These are phyloP conservation scores for Heliconius melpomene DNA, from an alignment of 1,140 invertebrate genomes.

Conservation along the genomic window DNA sequence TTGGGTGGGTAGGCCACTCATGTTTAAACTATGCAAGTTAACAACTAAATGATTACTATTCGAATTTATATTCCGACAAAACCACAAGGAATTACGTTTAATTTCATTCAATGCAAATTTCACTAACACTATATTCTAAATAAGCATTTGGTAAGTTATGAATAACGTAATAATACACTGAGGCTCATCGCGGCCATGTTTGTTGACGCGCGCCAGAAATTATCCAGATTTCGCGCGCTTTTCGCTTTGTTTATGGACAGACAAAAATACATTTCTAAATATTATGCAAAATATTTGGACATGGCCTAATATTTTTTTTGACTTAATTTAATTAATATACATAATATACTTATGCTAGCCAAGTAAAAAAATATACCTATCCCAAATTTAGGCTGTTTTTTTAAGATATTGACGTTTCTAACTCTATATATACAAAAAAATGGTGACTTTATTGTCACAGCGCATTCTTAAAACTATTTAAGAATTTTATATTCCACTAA, in stretches of 20 bases:
- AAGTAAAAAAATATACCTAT: too few species aligned
- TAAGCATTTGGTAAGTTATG: conserved; percentile 38
- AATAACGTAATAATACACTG: conserved; percentile 54
- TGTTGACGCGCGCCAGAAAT: conserved; percentile 67
- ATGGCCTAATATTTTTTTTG: neutral
- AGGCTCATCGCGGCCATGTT: conserved; percentile 56
- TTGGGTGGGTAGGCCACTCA: neutral
- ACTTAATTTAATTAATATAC: neutral
- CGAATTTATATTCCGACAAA: neutral
- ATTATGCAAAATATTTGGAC: conserved; percentile 2
- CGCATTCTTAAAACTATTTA: neutral
- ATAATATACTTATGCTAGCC: neutral
- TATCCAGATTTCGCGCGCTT: conserved; percentile 71
- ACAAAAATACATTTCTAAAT: conserved; percentile 50
- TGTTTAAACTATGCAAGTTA: neutral
- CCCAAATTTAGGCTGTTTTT: neutral
- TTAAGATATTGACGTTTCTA: neutral
- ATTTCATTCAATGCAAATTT: conserved; percentile 20
- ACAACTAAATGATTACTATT: neutral
- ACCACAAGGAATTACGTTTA: conserved; percentile 12
- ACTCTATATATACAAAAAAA: neutral
- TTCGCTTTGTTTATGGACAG: conserved; percentile 60
- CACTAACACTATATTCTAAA: conserved; percentile 31
- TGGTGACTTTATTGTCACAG: neutral
- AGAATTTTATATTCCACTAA: neutral